These are phyloP conservation scores for Drosophila borborema DNA, from an alignment of 2,888 invertebrate genomes.

Conservation along the genomic window DNA sequence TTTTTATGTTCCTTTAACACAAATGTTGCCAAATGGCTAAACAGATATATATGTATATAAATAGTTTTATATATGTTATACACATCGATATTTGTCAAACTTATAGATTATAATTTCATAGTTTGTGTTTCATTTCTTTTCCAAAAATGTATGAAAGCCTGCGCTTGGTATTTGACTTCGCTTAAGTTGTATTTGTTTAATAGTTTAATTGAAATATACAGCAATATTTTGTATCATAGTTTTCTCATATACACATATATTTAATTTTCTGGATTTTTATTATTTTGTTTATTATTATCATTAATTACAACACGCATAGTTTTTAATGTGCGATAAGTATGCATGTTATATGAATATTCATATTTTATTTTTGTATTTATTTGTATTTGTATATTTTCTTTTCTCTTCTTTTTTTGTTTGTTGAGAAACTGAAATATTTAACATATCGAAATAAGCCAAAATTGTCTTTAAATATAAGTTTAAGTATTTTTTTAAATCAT, in stretches of 20 bases:
- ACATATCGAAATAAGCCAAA: conserved; percentile 15
- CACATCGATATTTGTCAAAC: conserved; percentile 69
- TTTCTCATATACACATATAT: conserved; percentile 35
- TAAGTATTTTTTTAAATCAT: conserved; percentile 14
- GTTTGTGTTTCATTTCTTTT: conserved; percentile 37
- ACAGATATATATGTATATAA: conserved; percentile 36
- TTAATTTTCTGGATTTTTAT: conserved; percentile 14
- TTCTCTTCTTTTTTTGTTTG: conserved; percentile 22
- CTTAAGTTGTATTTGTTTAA: conserved; percentile 31
- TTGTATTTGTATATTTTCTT: conserved; percentile 64
- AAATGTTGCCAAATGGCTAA: conserved; percentile 76
- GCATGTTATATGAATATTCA: background rate
- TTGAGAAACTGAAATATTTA: conserved; percentile 35
- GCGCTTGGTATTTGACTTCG: conserved; percentile 53
- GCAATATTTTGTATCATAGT: conserved; percentile 35
- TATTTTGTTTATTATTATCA: conserved; percentile 30
- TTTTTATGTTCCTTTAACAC: conserved; percentile 46
- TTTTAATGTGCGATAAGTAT: conserved; percentile 13
- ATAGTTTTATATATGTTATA: conserved; percentile 52
- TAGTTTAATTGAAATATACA: conserved; percentile 53
- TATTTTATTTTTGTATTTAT: conserved; percentile 64
- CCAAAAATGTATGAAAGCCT: conserved; percentile 82
- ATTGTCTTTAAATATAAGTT: conserved; percentile 12
- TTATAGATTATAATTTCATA: conserved; percentile 37
- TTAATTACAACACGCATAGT: conserved; percentile 17